These are phyloP conservation scores for Sebastolobus alascanus DNA, from an alignment of 2,797 vertebrate species.

Conservation along the genomic window DNA sequence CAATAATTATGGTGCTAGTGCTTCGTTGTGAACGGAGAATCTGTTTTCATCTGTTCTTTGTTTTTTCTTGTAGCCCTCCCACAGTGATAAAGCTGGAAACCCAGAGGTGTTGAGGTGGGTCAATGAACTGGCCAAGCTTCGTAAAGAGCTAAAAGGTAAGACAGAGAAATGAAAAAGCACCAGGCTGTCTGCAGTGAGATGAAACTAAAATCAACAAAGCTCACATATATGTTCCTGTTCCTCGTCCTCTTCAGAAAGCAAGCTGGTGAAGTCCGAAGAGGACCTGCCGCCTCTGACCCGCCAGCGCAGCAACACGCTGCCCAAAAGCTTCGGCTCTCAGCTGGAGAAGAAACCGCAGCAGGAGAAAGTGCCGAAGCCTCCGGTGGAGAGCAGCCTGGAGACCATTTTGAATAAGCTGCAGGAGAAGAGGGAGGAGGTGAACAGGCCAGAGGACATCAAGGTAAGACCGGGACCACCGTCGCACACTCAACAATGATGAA, in stretches of 20 bases:
- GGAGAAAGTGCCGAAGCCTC: conserved; percentile 90
- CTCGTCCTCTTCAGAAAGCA: conserved; percentile 85
- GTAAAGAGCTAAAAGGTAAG: conserved; percentile 98
- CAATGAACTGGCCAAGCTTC: conserved; percentile 94
- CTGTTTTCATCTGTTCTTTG: background rate
- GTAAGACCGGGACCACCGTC: conserved; percentile 63
- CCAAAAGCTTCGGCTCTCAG: conserved; percentile 98
- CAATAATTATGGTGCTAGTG: background rate
- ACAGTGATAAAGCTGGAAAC: conserved; percentile 95
- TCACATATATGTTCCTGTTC: too few species aligned
- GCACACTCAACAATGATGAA: background rate
- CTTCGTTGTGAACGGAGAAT: conserved; percentile 4
- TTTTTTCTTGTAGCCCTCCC: conserved; percentile 88
- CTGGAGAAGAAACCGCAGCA: conserved; percentile 92
- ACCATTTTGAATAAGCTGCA: conserved; percentile 92
- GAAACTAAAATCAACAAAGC: background rate
- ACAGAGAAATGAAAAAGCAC: fast-evolving
- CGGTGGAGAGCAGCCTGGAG: conserved; percentile 92
- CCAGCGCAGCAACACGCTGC: conserved; percentile 97
- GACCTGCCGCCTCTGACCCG: conserved; percentile 91
- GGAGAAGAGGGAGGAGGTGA: conserved; percentile 92
- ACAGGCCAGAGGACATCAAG: conserved; percentile 96
- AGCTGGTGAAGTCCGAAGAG: conserved; percentile 94
- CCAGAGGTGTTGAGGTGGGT: conserved; percentile 96
- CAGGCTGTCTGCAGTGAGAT: background rate